phyloP scores from a whole-genome alignment of 1,140 invertebrate species.

The Drosophila carrolli region DNA sequence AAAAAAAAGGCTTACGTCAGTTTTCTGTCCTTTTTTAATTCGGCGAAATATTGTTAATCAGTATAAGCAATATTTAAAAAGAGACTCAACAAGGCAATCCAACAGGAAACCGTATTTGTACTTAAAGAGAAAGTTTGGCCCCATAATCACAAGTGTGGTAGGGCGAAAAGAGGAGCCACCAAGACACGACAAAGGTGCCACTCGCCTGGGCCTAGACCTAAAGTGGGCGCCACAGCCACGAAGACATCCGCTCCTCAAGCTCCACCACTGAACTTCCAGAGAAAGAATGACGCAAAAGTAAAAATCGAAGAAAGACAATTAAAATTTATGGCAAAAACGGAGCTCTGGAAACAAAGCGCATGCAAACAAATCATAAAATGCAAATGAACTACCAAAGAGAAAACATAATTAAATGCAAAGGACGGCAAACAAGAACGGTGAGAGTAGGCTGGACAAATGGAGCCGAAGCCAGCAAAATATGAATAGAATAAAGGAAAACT shows the following conservation, averaged over 20 bases:
- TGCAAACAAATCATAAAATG: conserved; percentile 54
- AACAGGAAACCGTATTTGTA: conserved; percentile 41
- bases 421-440: conserved; percentile 54
- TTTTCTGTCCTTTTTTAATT: too few species aligned
- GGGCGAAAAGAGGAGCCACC: conserved; percentile 16
- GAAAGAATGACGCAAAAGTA: conserved; percentile 48
- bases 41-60: too few species aligned
- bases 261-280: conserved; percentile 1
- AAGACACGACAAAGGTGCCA: conserved; percentile 51
- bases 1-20: too few species aligned
- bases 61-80: background rate
- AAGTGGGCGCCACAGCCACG: conserved; percentile 4
- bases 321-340: conserved; percentile 69
- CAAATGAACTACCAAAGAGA: conserved; percentile 34
- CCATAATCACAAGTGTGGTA: conserved; percentile 4
- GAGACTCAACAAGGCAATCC: background rate
- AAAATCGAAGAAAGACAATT: conserved; percentile 81
- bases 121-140: conserved; percentile 56
- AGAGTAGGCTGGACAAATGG: conserved; percentile 47
- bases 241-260: background rate
- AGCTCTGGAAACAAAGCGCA: conserved; percentile 50
- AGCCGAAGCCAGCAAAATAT: background rate
- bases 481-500: background rate
- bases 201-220: conserved; percentile 28
- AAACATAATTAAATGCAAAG: conserved; percentile 10